A percentile compares a stretch with the other conserved stretches of the same genome.
Conservation (phyloP, 2,888 invertebrate species). For the Ectropis crepuscularia region DNA sequence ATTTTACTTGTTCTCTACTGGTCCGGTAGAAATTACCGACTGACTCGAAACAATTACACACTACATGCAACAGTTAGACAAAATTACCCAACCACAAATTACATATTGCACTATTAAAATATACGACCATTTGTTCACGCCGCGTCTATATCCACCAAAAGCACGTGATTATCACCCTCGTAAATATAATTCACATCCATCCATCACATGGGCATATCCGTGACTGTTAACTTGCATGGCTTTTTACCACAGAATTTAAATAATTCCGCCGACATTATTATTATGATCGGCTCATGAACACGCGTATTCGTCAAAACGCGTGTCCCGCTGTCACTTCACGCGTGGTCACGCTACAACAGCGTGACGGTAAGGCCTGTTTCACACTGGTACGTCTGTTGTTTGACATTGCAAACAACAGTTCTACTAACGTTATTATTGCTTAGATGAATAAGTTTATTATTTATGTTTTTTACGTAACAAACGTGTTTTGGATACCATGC, state of each 20-base stretch:
- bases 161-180: constrained; percentile 14
- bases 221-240: constrained; percentile 18
- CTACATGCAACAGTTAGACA: too few relatives aligned
- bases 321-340: constrained; percentile 28
- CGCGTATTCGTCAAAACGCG: constrained; percentile 24
- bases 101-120: too few relatives aligned
- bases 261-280: constrained; percentile 23
- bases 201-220: constrained; percentile 21
- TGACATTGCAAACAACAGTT: too few relatives aligned
- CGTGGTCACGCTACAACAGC: constrained; percentile 33
- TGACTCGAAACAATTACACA: too few relatives aligned
- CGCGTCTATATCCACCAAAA: not conserved
- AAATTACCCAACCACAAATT: too few relatives aligned
- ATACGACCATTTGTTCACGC: not conserved
- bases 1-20: too few relatives aligned
- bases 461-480: too few relatives aligned
- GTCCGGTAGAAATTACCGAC: too few relatives aligned
- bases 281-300: constrained; percentile 19
- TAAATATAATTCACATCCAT: constrained; percentile 17
- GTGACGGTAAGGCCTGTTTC: constrained; percentile 17
- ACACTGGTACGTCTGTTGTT: too few relatives aligned
- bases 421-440: too few relatives aligned
- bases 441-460: too few relatives aligned
- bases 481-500: too few relatives aligned
- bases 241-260: constrained; percentile 25